Conservation (phyloP, 2,113 vertebrate genomes). For the Bettongia penicillata region DNA sequence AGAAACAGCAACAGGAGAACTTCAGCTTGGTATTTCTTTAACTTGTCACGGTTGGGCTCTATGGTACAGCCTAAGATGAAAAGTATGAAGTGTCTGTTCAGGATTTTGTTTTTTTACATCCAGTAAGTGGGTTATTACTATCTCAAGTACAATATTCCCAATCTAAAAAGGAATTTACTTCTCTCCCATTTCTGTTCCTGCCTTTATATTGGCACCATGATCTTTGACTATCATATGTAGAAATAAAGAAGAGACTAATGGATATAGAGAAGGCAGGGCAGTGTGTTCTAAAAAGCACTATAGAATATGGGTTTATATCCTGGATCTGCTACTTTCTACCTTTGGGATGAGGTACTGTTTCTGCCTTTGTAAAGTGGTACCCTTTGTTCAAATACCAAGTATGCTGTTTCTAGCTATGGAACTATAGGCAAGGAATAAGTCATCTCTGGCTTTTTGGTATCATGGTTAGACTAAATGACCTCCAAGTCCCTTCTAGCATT, state of each 20-base stretch:
- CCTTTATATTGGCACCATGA: accelerated
- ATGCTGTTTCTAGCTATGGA: neutral
- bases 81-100: neutral
- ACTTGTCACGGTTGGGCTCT: slow-evolving; percentile 64
- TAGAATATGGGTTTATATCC: neutral
- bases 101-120: neutral
- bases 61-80: slow-evolving; percentile 78
- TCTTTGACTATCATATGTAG: neutral
- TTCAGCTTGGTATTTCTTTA: slow-evolving; percentile 81
- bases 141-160: neutral
- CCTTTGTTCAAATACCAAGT: neutral
- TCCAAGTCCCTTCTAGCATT: neutral
- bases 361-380: neutral
- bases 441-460: neutral
- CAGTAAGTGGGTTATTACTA: neutral
- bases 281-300: neutral
- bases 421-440: neutral
- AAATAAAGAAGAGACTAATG: neutral
- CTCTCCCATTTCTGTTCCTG: neutral
- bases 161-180: neutral
- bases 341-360: neutral
- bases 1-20: slow-evolving; percentile 81
- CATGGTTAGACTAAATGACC: neutral
- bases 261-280: neutral
- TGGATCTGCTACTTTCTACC: neutral